Conservation (phyloP, 2,888 invertebrate genomes). For the Smittia aterrima region DNA sequence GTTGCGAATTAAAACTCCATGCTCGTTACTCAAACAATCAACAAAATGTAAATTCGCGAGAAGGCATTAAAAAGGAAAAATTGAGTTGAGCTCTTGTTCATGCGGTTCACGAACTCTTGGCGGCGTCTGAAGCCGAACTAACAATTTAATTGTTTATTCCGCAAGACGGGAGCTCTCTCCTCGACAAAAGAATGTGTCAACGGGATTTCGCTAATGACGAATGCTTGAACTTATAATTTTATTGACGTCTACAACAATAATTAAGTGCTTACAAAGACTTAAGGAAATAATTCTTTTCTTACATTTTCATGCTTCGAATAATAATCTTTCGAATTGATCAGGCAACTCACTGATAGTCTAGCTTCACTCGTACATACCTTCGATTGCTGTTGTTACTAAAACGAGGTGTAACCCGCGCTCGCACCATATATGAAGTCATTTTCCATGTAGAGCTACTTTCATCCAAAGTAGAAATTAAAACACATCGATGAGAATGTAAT, state of each 20-base stretch:
- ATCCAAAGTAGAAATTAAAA: background rate
- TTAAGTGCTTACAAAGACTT: too few relatives aligned
- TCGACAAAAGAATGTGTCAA: too few relatives aligned
- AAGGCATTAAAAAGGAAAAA: background rate
- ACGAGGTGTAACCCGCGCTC: constrained; percentile 3
- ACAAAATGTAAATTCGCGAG: background rate
- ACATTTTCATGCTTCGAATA: background rate
- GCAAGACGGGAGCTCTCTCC: background rate
- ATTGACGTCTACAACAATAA: too few relatives aligned
- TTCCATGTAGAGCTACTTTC: background rate
- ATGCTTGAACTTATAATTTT: too few relatives aligned
- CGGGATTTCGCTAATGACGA: too few relatives aligned
- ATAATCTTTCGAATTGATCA: background rate
- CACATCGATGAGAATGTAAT: background rate
- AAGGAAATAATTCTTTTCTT: too few relatives aligned
- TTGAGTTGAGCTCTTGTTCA: background rate
- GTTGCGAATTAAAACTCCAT: constrained; percentile 24
- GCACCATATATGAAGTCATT: background rate
- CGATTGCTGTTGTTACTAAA: background rate
- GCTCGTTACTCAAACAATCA: constrained; percentile 13
- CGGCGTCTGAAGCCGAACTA: background rate
- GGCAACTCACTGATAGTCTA: background rate
- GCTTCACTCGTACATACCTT: background rate
- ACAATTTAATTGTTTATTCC: background rate
- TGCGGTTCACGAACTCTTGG: constrained; percentile 12